Conservation (phyloP, 2,797 vertebrate species). For the Cichlasoma orientale region DNA sequence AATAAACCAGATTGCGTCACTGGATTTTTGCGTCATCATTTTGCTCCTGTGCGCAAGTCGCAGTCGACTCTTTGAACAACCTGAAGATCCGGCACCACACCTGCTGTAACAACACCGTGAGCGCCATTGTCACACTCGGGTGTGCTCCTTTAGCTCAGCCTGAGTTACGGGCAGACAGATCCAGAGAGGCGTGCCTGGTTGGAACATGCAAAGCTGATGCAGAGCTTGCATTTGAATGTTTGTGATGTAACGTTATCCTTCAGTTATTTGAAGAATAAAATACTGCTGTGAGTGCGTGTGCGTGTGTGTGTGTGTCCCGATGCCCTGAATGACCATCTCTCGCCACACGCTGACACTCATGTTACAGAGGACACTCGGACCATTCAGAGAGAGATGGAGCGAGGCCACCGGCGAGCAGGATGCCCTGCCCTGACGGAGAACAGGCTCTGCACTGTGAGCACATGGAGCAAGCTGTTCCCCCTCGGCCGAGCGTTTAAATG, state of each 20-base stretch:
- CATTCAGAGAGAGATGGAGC: conserved; percentile 49
- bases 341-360: conserved; percentile 13
- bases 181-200: neutral
- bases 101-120: conserved; percentile 12
- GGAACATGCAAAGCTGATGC: neutral
- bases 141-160: neutral
- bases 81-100: conserved; percentile 56
- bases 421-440: conserved; percentile 74
- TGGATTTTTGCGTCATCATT: neutral
- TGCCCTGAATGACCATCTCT: neutral
- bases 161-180: neutral
- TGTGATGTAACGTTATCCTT: neutral
- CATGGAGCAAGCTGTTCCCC: conserved; percentile 46
- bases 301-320: neutral
- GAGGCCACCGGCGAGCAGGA: conserved; percentile 64
- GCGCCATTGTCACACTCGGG: neutral
- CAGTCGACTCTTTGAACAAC: conserved; percentile 11
- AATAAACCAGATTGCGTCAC: neutral
- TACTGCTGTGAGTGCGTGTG: neutral
- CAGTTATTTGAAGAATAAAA: neutral
- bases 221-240: neutral
- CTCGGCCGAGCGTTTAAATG: conserved; percentile 1
- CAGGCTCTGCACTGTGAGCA: conserved; percentile 69
- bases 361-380: conserved; percentile 45
- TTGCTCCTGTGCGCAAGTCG: neutral